Evolutionary conservation across 53 echinoderm and acorn worm genomes (phyloP), one percentile per base, ranked within the genome.

Genomic region (Holothuria scabra): DNA sequence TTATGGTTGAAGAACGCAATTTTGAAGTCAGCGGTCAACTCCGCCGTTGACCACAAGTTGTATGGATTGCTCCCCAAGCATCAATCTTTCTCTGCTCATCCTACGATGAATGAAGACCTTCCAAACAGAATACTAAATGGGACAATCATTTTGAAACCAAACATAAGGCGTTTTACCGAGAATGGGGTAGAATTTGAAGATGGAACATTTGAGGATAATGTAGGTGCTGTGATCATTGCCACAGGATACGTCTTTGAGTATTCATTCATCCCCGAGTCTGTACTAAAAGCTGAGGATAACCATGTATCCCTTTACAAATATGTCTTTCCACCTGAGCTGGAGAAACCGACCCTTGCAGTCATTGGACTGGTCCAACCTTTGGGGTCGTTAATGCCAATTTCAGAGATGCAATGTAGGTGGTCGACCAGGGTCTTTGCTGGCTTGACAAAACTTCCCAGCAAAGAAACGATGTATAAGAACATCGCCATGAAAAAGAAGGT

Each of bases 351-450:
- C 13, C 81, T 96, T 12, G 92, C 94, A 1, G 81, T 96, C 25
- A 86, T 92, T 30, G 97, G 97, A 0, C 57, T 88, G 25, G 56
- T 90, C 30, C 88, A 86, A 46, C 88, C 88, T 0, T 34, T 78
- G 46, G 93, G 93, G n/a, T 58, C 97, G 7, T 55, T 90, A n/a
- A 90, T 84, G 66, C 92, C 97, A 18, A 86, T 90, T 14, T 88
- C 86, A 49, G 97, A 96, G 84, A 26, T 96, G 23, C 97, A 96
- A 52, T 85, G 88, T 25, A 85, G 97, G 49, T 96, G 97, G 97
- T 92, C 92, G 23, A 59, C 90, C 5, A 55, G 90, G 59, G 86
- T 94, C 64, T 90, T 96, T 85, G 90, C 87, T 21, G 93, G 92
- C 12, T 46, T 84, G 35, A 79, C 86, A 25, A 80, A 71, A 56